Base-by-base conservation (phyloP, 2,113 vertebrate genomes). In the Mesembrinibis cayennensis region DNA sequence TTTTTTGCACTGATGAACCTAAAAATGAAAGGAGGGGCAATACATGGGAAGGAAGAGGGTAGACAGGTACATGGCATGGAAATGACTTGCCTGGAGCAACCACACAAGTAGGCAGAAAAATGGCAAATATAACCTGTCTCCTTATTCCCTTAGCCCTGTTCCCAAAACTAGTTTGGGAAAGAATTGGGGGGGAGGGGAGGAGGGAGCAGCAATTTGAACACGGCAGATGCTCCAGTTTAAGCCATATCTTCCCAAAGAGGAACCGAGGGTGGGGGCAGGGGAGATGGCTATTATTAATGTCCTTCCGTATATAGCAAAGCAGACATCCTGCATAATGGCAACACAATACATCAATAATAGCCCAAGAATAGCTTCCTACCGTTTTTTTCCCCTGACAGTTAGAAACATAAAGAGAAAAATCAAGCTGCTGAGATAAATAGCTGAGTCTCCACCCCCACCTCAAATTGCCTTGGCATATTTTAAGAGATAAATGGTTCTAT, bases 381-480 rank as follows among this genome's bases (percentile, higher is more conserved):
- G 20, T 32, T 96, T 96, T 89, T 96, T 80, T 11, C 91, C 95
- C 93, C 69, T 95, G 91, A 95, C 82, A 97, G 96, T 97, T 87
- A 95, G 94, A 97, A 97, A 96, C 93, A 96, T 82, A 97, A 94
- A 98, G 93, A 97, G 90, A 89, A 94, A 97, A 97, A 97, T 96
- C 74, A 96, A 97, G 96, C 94, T 96, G 96, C 94, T 88, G 95
- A 97, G 95, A 97, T 93, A 97, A 97, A 97, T 96, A 98, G 97
- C 93, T 94, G 85, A 66, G 76, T 96, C 97, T 96, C 97, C 95
- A 97, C 92, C 90, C 95, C 97, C 90, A 96, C 93, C 96, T 97
- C 97, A 98, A 97, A 97, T 96, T 95, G 96, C 97, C 97, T 96
- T 97, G 97, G 97, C 95, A 97, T 98, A 98, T 97, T 98, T 98